Base-by-base conservation (phyloP, 2,797 vertebrate genomes). In the Gambusia yucatana region DNA sequence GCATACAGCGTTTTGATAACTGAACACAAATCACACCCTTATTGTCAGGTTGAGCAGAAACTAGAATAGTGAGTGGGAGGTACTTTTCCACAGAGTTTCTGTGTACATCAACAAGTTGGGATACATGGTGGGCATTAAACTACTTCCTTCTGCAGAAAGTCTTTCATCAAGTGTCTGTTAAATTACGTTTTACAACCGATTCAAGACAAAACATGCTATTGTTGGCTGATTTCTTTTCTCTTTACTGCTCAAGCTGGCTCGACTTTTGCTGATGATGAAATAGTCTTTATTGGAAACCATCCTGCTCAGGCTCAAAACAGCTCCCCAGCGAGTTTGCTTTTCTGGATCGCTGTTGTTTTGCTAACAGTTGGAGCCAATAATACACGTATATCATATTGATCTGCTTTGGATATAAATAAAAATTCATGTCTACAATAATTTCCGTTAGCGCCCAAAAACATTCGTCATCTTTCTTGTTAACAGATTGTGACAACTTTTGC, bases 21-120 rank as follows among this genome's bases (percentile, higher is more conserved):
- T 77, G 17, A 82, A 61, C 30, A 22, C 67, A 43, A 70, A 55
- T 55, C 76, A 41, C 48, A 83, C 52, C 55, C 47, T 69, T 48
- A 75, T 20, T 59, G 47, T 77, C 70, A 76, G 20, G 73, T 55
- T 61, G 55, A 14, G 14, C 67, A 70, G 41, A 70, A 6, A 73
- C 36, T 75, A 50, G 57, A 63, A 76, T 47, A 44, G 28, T 61
- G 33, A 41, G 55, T 72, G 44, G 55, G 70, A 28, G 70, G 22
- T 43, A 63, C 44, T 47, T 73, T 79, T 41, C 30, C 61, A 65
- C 20, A 36, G 14, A 57, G 30, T 76, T 80, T 57, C 39, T 47
- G 20, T 33, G 48, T 36, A 16, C 41, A 69, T 43, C 39, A 43
- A 43, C 41, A 44, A n/a, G 39, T 44, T 69, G 10, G 17, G 33